phyloP scores from a whole-genome alignment of 1,140 invertebrate species.

The Diuraphis noxia region DNA sequence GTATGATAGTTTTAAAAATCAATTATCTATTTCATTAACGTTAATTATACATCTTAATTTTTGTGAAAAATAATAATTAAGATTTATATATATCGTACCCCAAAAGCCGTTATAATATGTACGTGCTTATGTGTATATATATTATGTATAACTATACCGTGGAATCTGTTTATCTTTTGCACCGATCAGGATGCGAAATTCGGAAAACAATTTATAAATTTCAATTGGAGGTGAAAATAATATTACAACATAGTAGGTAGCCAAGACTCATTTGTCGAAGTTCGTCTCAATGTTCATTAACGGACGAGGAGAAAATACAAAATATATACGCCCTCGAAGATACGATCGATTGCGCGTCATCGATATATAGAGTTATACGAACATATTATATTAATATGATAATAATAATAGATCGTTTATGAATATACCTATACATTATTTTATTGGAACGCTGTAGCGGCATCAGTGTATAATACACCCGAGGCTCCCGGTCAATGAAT shows the following conservation, averaged over 20 bases:
- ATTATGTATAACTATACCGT: not conserved
- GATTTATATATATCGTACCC: not conserved
- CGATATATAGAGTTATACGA: not conserved
- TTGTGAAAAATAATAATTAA: not conserved
- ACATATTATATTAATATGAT: not conserved
- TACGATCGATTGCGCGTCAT: not conserved
- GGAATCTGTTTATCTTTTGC: not conserved
- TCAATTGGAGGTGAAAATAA: not conserved
- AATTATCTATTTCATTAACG: not conserved
- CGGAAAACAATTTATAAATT: not conserved
- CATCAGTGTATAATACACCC: not conserved
- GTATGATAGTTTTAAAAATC: not conserved
- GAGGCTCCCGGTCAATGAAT: not conserved
- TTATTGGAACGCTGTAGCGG: not conserved
- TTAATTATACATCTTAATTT: not conserved
- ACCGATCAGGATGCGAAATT: not conserved
- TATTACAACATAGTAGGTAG: not conserved
- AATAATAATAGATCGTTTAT: conserved; percentile 3
- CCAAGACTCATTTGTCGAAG: conserved; percentile 11
- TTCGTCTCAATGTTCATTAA: not conserved
- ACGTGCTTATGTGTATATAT: not conserved
- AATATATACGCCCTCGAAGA: not conserved
- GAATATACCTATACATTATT: not conserved
- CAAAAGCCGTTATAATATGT: not conserved
- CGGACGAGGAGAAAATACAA: not conserved